phyloP scores from a whole-genome alignment of 2,113 vertebrate species.

The Chloroceryle aenea region DNA sequence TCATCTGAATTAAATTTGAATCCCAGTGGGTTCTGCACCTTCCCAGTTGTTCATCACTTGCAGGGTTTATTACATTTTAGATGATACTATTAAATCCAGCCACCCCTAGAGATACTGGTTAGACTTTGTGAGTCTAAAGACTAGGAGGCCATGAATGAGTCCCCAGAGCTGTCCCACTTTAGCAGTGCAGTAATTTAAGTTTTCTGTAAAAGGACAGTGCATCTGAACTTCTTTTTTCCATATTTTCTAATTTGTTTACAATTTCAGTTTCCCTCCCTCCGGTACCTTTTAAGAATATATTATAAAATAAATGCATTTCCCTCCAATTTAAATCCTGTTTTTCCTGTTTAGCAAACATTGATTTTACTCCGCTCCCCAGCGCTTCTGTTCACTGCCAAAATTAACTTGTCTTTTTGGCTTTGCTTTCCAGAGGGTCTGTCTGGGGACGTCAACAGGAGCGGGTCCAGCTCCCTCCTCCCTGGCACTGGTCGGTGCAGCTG shows the following conservation, averaged over 20 bases:
- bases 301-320: neutral
- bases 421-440: neutral
- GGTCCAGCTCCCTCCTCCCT: neutral
- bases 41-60: conserved; percentile 36
- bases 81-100: conserved; percentile 34
- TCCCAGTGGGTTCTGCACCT: neutral
- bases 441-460: fast-evolving
- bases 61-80: conserved; percentile 59
- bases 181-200: conserved; percentile 11
- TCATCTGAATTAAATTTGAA: conserved; percentile 28
- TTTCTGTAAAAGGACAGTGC: neutral
- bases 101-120: neutral
- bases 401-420: neutral
- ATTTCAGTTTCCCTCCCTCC: neutral
- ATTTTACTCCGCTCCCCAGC: neutral
- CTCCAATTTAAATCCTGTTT: neutral
- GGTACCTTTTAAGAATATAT: neutral
- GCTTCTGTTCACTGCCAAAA: neutral
- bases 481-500: fast-evolving
- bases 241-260: neutral
- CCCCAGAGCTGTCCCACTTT: conserved; percentile 6
- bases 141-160: neutral
- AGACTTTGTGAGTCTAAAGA: conserved; percentile 5
- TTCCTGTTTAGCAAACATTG: neutral
- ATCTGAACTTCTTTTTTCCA: neutral